phyloP scores from a whole-genome alignment of 2,888 invertebrate species.

The Cosmia trapezina region DNA sequence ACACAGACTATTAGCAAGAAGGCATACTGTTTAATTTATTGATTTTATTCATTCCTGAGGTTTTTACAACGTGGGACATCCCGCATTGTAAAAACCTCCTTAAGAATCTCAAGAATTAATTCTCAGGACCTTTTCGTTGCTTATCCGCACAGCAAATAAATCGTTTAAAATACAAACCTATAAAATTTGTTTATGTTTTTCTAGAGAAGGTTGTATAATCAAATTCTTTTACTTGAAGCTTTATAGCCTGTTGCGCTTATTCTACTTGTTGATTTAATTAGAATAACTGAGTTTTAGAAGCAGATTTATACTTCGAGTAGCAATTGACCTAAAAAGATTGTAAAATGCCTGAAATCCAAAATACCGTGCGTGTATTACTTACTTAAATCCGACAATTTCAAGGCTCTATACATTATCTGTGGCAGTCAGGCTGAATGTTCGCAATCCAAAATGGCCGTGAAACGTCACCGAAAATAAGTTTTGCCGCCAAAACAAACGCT shows the following conservation, averaged over 20 bases:
- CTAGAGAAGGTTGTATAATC: background rate
- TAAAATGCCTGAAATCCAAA: conserved; percentile 7
- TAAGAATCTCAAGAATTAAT: background rate
- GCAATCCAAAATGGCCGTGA: conserved; percentile 63
- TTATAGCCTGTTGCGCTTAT: conserved; percentile 13
- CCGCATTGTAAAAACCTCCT: no score
- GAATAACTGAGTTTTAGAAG: background rate
- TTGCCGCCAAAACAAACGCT: conserved; percentile 78
- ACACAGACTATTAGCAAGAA: background rate
- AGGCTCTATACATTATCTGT: conserved; percentile 28
- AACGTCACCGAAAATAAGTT: conserved; percentile 66
- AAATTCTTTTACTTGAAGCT: background rate
- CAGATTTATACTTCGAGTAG: background rate
- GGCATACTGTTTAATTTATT: no score
- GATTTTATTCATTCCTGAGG: no score
- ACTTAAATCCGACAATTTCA: background rate
- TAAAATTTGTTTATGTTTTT: background rate
- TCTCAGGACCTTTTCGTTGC: background rate
- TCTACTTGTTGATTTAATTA: conserved; percentile 18
- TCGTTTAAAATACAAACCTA: background rate
- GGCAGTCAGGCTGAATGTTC: conserved; percentile 15
- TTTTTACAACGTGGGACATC: no score
- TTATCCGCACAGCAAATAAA: background rate
- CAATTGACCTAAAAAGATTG: background rate
- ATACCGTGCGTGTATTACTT: background rate